Conservation (phyloP, 2,113 vertebrate species). For the Ia io region DNA sequence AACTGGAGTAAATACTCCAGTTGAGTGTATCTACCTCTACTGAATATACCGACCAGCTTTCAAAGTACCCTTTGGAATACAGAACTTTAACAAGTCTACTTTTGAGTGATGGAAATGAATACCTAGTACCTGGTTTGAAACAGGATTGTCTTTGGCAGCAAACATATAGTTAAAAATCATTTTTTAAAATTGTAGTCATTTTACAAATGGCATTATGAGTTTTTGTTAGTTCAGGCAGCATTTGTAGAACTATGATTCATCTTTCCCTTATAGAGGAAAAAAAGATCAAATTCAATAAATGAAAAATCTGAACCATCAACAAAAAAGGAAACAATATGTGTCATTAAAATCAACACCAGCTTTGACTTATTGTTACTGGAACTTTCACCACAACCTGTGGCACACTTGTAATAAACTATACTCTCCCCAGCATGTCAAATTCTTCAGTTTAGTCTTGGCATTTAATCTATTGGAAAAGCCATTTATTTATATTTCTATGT, state of each 20-base stretch:
- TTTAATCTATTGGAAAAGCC: slow-evolving; percentile 57
- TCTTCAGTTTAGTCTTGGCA: slow-evolving; percentile 55
- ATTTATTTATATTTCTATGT: slow-evolving; percentile 50
- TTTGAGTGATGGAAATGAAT: not conserved
- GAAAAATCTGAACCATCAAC: slow-evolving; percentile 34
- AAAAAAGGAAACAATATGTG: slow-evolving; percentile 36
- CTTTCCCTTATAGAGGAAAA: not conserved
- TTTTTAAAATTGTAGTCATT: not conserved
- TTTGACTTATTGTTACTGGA: slow-evolving; percentile 61
- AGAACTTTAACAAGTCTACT: not conserved
- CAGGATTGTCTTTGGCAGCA: slow-evolving; percentile 21
- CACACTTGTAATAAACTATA: slow-evolving; percentile 49
- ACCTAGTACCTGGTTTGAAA: not conserved
- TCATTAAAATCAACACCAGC: slow-evolving; percentile 3
- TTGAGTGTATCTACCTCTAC: not conserved
- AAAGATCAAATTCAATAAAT: slow-evolving; percentile 29
- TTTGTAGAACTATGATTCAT: slow-evolving; percentile 28
- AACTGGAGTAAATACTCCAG: not conserved
- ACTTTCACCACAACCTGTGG: slow-evolving; percentile 41
- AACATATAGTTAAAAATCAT: not conserved
- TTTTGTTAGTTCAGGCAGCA: slow-evolving; percentile 46
- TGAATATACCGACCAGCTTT: not conserved
- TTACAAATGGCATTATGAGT: slow-evolving; percentile 43
- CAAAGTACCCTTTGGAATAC: not conserved
- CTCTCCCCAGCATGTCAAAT: slow-evolving; percentile 33